Conservation (phyloP, 1,140 invertebrate genomes). For the Drosophila setifemur region DNA sequence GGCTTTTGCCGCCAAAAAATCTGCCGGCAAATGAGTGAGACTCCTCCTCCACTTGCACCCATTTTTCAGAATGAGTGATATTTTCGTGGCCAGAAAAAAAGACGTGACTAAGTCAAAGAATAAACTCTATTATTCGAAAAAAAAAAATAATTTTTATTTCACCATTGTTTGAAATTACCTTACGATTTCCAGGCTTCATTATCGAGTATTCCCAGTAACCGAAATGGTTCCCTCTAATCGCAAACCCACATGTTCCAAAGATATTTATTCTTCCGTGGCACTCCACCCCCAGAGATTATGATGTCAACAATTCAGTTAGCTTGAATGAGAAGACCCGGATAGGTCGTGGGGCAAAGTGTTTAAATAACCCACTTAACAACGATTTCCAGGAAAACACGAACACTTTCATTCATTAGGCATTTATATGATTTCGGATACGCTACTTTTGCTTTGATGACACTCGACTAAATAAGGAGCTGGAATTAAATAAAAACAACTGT, state of each 20-base stretch:
- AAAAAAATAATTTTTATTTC: too few relatives aligned
- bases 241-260: too few relatives aligned
- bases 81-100: background rate
- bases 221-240: too few relatives aligned
- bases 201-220: too few relatives aligned
- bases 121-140: too few relatives aligned
- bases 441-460: conserved; percentile 2
- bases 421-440: conserved; percentile 20
- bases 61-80: background rate
- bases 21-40: conserved; percentile 38
- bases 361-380: conserved; percentile 18
- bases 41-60: background rate
- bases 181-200: too few relatives aligned
- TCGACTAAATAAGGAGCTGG: background rate
- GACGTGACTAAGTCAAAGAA: background rate
- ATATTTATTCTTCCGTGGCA: too few relatives aligned
- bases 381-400: conserved; percentile 21
- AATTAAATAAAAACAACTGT: too few relatives aligned
- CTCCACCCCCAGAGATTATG: too few relatives aligned
- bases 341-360: conserved; percentile 2
- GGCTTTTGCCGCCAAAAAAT: conserved; percentile 75
- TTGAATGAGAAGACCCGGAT: background rate
- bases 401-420: conserved; percentile 24
- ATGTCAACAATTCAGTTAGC: conserved; percentile 22
- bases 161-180: too few relatives aligned